These are phyloP conservation scores for Lottia gigantea DNA, from an alignment of 2,888 invertebrate species.

Conservation along the genomic window DNA sequence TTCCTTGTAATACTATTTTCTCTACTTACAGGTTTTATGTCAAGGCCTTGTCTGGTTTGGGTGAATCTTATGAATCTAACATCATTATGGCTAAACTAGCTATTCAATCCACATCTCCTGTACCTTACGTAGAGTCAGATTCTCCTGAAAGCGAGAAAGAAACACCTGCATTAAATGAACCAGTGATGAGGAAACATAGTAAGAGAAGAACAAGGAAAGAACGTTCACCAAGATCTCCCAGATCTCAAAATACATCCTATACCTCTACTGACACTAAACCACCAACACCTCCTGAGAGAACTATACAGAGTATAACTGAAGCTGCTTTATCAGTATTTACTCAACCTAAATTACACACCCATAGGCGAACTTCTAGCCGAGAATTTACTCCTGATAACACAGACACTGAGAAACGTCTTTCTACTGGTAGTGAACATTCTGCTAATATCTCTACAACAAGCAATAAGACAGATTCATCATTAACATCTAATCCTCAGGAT, in stretches of 20 bases:
- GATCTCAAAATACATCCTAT: background rate
- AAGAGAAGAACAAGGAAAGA: background rate
- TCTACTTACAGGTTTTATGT: constrained; percentile 54
- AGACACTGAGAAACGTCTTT: constrained; percentile 22
- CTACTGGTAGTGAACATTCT: background rate
- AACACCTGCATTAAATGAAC: constrained; percentile 25
- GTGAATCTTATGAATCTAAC: constrained; percentile 62
- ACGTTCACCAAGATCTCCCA: background rate
- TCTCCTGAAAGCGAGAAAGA: constrained; percentile 51
- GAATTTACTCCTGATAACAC: constrained; percentile 29
- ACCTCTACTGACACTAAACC: background rate
- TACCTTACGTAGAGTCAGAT: background rate
- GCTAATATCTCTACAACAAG: constrained; percentile 9
- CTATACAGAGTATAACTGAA: background rate
- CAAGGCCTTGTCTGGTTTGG: constrained; percentile 59
- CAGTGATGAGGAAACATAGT: constrained; percentile 25
- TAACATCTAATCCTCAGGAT: constrained; percentile 4
- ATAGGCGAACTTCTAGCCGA: constrained; percentile 36
- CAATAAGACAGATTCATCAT: constrained; percentile 17
- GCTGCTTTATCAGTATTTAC: constrained; percentile 41
- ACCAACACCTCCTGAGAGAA: background rate
- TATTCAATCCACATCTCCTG: background rate
- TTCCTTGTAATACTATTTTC: too few species aligned
- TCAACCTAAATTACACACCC: constrained; percentile 48
- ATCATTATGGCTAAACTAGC: constrained; percentile 54